Conservation (phyloP, 2,113 vertebrate genomes). For the Arvicanthis niloticus region DNA sequence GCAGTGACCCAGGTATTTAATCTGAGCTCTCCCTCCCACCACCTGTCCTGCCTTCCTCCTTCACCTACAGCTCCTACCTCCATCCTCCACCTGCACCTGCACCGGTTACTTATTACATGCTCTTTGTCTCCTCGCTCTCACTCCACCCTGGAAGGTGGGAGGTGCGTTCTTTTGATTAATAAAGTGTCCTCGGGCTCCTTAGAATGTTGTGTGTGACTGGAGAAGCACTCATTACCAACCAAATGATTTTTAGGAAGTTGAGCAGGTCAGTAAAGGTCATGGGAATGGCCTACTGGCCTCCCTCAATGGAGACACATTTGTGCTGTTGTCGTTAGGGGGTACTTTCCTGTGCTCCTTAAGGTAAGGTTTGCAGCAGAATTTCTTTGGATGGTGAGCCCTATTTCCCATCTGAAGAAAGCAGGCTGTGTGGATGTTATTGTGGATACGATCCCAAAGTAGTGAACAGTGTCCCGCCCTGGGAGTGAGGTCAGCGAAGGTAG, state of each 20-base stretch:
- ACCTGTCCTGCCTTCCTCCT: not conserved
- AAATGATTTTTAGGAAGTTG: not conserved
- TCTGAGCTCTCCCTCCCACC: accelerated
- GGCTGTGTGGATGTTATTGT: not conserved
- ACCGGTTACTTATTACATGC: not conserved
- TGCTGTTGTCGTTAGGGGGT: not conserved
- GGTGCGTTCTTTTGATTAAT: not conserved
- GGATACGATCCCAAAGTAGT: not conserved
- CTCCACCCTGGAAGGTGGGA: not conserved
- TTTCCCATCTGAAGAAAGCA: not conserved
- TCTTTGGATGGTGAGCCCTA: not conserved
- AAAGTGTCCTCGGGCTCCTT: not conserved
- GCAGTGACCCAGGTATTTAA: not conserved
- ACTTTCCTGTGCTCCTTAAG: not conserved
- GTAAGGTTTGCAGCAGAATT: not conserved
- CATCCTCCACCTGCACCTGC: not conserved
- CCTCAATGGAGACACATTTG: accelerated
- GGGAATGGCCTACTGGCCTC: not conserved
- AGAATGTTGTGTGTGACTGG: not conserved
- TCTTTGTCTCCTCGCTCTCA: not conserved
- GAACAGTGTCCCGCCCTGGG: not conserved
- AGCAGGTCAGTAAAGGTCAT: not conserved
- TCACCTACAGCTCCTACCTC: not conserved
- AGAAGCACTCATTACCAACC: not conserved
- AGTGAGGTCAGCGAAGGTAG: not conserved